Conservation (phyloP, 1,140 invertebrate genomes). For the Cydia pomonella region DNA sequence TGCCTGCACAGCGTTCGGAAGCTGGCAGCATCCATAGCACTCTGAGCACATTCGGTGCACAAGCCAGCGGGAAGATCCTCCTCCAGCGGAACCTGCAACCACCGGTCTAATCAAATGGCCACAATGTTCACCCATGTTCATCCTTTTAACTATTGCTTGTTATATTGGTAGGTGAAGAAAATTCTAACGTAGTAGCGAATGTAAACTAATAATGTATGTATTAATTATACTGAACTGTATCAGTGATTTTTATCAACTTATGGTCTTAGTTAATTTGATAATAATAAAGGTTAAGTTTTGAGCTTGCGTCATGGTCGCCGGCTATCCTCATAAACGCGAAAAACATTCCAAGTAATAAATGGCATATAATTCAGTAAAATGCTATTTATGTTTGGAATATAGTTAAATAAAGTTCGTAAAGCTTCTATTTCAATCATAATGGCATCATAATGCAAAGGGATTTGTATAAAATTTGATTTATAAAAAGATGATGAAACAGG, state of each 20-base stretch:
- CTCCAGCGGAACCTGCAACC: conserved; percentile 64
- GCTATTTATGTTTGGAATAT: conserved; percentile 17
- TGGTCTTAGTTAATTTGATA: not conserved
- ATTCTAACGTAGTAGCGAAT: too few species aligned
- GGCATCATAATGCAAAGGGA: conserved; percentile 24
- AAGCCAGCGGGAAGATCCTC: conserved; percentile 57
- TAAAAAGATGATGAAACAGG: conserved; percentile 2
- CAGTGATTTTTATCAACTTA: not conserved
- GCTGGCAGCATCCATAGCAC: conserved; percentile 53
- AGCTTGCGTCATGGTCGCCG: conserved; percentile 24
- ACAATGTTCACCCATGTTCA: conserved; percentile 38
- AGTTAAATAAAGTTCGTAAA: conserved; percentile 1
- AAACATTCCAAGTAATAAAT: not conserved
- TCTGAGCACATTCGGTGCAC: conserved; percentile 53
- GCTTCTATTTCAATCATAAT: not conserved
- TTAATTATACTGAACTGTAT: too few species aligned
- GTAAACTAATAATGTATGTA: too few species aligned
- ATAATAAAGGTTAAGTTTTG: not conserved
- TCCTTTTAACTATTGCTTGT: not conserved
- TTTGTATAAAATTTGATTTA: not conserved
- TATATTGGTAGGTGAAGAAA: too few species aligned
- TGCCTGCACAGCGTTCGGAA: conserved; percentile 56
- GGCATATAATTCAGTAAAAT: not conserved
- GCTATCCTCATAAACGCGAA: not conserved
- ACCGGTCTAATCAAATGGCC: conserved; percentile 61